phyloP scores from a whole-genome alignment of 2,888 invertebrate species.

The Dynastes maya region DNA sequence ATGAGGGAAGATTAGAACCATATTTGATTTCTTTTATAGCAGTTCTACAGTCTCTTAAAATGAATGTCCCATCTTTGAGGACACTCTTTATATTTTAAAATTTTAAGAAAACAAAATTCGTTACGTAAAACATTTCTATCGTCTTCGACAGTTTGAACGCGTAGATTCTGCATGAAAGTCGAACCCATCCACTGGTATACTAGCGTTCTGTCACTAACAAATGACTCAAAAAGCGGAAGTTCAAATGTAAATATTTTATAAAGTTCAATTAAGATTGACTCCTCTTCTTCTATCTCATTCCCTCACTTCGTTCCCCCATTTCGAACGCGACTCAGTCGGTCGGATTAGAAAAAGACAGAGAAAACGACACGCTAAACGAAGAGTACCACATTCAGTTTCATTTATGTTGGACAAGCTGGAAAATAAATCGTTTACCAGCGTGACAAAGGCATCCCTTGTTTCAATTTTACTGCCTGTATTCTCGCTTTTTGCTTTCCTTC shows the following conservation, averaged over 20 bases:
- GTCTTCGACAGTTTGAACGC: too few relatives aligned
- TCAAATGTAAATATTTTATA: constrained; percentile 51
- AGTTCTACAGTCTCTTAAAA: too few relatives aligned
- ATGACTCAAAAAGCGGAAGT: constrained; percentile 42
- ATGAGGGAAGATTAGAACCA: too few relatives aligned
- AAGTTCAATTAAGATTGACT: constrained; percentile 50
- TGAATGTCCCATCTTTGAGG: too few relatives aligned
- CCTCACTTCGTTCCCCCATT: not conserved
- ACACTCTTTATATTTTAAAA: too few relatives aligned
- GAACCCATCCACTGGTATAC: too few relatives aligned
- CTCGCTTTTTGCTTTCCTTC: not conserved
- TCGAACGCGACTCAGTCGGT: not conserved
- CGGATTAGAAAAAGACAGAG: constrained; percentile 19
- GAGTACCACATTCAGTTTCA: constrained; percentile 11
- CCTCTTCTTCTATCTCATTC: constrained; percentile 15
- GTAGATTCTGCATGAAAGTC: too few relatives aligned
- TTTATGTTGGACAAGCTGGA: not conserved
- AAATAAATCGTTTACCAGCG: not conserved
- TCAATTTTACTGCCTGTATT: constrained; percentile 8
- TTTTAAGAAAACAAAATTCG: too few relatives aligned
- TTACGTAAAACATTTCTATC: too few relatives aligned
- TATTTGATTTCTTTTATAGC: too few relatives aligned
- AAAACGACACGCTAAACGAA: too few relatives aligned
- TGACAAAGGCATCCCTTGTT: constrained; percentile 31
- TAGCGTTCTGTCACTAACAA: too few relatives aligned